Evolutionary conservation across 2,888 invertebrate species (phyloP), one percentile per base, ranked within the genome.

Genomic region (Dorcus parallelipipedus): DNA sequence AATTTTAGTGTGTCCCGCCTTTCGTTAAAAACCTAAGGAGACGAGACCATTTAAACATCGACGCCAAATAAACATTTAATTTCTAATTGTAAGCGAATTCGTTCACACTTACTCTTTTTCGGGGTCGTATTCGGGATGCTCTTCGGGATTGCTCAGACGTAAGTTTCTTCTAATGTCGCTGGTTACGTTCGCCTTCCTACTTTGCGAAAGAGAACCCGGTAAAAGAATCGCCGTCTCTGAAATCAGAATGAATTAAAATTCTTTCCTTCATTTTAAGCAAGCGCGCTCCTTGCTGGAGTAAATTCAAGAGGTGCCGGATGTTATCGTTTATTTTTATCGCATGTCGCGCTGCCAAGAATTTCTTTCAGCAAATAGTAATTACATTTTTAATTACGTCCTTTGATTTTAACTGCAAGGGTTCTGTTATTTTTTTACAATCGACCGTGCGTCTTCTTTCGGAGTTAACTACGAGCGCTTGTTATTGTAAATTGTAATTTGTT

Each of bases 171-270:
- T 82, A 68, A 91, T 91, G 74, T 92, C 92, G 70, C 86, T 87
- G 54, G 89, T 90, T 59, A 90, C 90, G 76, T 93, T 92, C 54
- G 87, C 85, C 70, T 88, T 87, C 53, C 90, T 86, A 73, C 86
- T 88, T 66, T 86, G 85, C 9, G 91, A 89, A 67, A 91, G 79
- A 3, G 86, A 84, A 0, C 91, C 91, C 0, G 94, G 93, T 57
- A 95, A 82, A 50, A 95, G 82, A 79, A 92, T 86, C 0, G 92
- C 93, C 63, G 90, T 90, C 80, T 93, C 93, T 86, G 80, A n/a
- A 81, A 81, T 69, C 67, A 72, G 65, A 71, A 60, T 33, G 20
- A 20, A 20, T 33, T 33, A 33, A 33, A 20, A 20, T 3, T 2
- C 1, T 33, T 33, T 33, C 17, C 2, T 47, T 14, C 47, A 26